A percentile compares a stretch with the other conserved stretches of the same genome.
These are phyloP conservation scores for Galemys pyrenaicus DNA, from an alignment of 2,113 vertebrate species.

Conservation along the genomic window DNA sequence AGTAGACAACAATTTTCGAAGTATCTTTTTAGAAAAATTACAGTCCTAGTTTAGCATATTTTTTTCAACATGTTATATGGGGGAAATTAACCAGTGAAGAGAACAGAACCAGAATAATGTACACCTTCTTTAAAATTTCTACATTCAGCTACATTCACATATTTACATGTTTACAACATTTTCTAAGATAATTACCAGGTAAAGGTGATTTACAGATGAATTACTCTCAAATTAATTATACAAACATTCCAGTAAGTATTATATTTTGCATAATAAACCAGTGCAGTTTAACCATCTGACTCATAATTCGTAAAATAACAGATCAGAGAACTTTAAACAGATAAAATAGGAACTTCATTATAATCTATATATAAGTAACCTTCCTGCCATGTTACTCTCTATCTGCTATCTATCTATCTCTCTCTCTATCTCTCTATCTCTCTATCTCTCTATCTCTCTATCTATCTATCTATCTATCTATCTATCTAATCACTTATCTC, in stretches of 20 bases:
- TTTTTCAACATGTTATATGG: background rate
- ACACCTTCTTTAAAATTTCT: constrained; percentile 50
- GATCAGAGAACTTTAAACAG: constrained; percentile 72
- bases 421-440: too few species aligned
- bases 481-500: background rate
- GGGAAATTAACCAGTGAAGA: constrained; percentile 14
- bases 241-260: constrained; percentile 55
- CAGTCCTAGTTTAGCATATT: background rate
- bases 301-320: constrained; percentile 86
- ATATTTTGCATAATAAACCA: constrained; percentile 60
- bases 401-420: background rate
- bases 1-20: constrained; percentile 57
- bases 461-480: background rate
- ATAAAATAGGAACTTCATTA: constrained; percentile 79
- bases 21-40: constrained; percentile 31
- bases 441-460: too few species aligned
- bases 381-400: background rate
- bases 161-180: constrained; percentile 71
- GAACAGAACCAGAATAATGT: constrained; percentile 65
- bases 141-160: constrained; percentile 85
- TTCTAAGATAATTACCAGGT: constrained; percentile 52
- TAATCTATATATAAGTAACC: constrained; percentile 59
- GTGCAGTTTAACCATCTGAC: constrained; percentile 67
- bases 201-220: constrained; percentile 58
- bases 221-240: constrained; percentile 39